phyloP scores from a whole-genome alignment of 2,888 invertebrate genomes.

The Drosophila barbarae region DNA sequence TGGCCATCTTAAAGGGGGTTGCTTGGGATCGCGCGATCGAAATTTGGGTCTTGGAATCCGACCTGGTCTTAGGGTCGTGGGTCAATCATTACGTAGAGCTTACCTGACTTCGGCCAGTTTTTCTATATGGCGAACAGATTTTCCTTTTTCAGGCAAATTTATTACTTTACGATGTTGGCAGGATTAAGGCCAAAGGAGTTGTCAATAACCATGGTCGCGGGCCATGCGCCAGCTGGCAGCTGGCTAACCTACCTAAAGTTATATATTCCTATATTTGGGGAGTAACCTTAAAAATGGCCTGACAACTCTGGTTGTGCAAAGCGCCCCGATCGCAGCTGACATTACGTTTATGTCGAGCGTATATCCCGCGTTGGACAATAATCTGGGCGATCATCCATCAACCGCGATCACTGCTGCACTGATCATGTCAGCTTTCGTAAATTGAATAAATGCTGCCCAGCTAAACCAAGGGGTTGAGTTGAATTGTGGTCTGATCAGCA shows the following conservation, averaged over 20 bases:
- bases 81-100: slow-evolving; percentile 65
- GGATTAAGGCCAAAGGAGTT: slow-evolving; percentile 51
- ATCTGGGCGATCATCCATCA: slow-evolving; percentile 36
- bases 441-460: slow-evolving; percentile 56
- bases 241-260: slow-evolving; percentile 32
- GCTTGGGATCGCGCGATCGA: slow-evolving; percentile 26
- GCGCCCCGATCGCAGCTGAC: slow-evolving; percentile 37
- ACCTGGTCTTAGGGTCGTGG: slow-evolving; percentile 45
- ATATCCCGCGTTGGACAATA: slow-evolving; percentile 46
- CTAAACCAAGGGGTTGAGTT: slow-evolving; percentile 20
- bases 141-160: slow-evolving; percentile 34
- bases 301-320: slow-evolving; percentile 69
- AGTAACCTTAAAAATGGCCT: slow-evolving; percentile 48
- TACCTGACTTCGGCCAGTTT: slow-evolving; percentile 52
- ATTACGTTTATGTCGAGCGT: slow-evolving; percentile 35
- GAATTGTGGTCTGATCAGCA: slow-evolving; percentile 10
- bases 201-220: slow-evolving; percentile 48
- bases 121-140: slow-evolving; percentile 32
- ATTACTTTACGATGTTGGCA: slow-evolving; percentile 61
- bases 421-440: slow-evolving; percentile 47
- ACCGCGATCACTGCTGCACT: slow-evolving; percentile 29
- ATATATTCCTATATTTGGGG: slow-evolving; percentile 11
- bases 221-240: slow-evolving; percentile 60
- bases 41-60: slow-evolving; percentile 11
- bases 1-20: slow-evolving; percentile 51